Evolutionary conservation across 2,797 vertebrate genomes (phyloP).

Genomic region (Acanthornis magna): DNA sequence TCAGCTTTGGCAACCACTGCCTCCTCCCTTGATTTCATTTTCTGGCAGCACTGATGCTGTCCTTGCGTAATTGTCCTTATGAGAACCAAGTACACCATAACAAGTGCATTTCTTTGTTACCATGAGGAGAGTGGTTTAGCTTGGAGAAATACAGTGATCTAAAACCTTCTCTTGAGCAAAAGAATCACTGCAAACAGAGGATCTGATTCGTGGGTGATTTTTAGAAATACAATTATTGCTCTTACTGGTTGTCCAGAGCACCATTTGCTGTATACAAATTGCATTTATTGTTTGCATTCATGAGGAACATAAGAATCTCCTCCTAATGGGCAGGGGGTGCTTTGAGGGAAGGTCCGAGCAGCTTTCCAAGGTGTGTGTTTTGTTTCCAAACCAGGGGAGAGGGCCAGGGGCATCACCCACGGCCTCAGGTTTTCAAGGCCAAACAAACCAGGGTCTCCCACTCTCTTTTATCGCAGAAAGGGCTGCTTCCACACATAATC

Average conservation of each 20-base stretch:
- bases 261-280: not conserved
- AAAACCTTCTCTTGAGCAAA: not conserved
- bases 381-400: not conserved
- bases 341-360: not conserved
- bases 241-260: not conserved
- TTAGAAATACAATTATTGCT: not conserved
- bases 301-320: not conserved
- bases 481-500: not conserved
- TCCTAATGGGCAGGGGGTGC: not conserved
- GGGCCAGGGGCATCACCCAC: rapidly evolving
- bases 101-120: not conserved
- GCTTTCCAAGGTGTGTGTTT: not conserved
- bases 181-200: not conserved
- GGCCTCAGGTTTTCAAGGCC: not conserved
- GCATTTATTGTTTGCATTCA: not conserved
- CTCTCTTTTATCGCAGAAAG: not conserved
- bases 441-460: too few relatives aligned
- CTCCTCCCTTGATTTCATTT: slow-evolving; percentile 46
- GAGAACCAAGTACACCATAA: slow-evolving; percentile 4
- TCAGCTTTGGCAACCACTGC: slow-evolving; percentile 18
- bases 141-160: not conserved
- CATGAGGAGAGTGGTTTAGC: not conserved
- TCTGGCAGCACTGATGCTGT: slow-evolving; percentile 24
- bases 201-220: not conserved
- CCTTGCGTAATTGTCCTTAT: slow-evolving; percentile 48